phyloP scores from a whole-genome alignment of 2,797 vertebrate genomes.

The Hirundo rustica region DNA sequence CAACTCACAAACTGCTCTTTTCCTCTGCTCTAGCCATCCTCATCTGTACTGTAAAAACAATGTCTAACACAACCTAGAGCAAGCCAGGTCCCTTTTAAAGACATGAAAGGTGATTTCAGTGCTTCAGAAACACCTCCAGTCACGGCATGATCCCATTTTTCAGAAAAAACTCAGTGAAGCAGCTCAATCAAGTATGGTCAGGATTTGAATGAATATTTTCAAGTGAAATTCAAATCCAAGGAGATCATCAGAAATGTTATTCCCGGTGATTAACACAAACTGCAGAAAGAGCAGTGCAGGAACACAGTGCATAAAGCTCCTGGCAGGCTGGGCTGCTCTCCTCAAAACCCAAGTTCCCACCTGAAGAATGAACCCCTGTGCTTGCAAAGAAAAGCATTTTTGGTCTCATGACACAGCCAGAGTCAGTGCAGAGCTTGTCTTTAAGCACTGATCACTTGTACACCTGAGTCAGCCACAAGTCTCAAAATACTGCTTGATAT shows the following conservation, averaged over 20 bases:
- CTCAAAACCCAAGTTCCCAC: background rate
- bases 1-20: background rate
- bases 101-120: background rate
- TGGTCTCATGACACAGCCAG: background rate
- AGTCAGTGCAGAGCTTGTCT: background rate
- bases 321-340: background rate
- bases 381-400: background rate
- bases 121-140: background rate
- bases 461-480: background rate
- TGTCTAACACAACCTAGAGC: background rate
- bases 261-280: background rate
- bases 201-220: background rate
- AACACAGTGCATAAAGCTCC: background rate
- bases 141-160: background rate
- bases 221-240: slow-evolving; percentile 1
- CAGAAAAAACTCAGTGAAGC: background rate
- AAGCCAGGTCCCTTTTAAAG: background rate
- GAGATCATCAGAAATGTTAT: background rate
- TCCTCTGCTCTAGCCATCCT: background rate
- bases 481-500: background rate
- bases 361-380: background rate
- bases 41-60: background rate
- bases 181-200: background rate
- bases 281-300: background rate
- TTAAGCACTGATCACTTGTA: background rate